These are phyloP conservation scores for Entosphenus tridentatus DNA, from an alignment of 2,113 vertebrate genomes.

Conservation along the genomic window DNA sequence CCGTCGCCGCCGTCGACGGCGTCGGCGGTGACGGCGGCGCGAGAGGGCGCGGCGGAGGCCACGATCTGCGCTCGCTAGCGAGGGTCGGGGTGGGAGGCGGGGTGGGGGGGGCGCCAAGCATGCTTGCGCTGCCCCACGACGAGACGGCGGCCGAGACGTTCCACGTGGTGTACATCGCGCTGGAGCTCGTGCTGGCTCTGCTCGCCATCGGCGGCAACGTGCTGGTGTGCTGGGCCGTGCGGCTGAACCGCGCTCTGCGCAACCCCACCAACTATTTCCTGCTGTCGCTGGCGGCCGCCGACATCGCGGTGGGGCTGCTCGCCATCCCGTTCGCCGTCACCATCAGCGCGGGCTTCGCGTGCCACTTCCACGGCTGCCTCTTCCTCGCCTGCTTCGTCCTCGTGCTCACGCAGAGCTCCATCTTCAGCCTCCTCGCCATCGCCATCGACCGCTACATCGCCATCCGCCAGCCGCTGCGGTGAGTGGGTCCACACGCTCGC, in stretches of 20 bases:
- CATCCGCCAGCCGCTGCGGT: conserved; percentile 79
- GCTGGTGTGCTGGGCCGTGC: conserved; percentile 86
- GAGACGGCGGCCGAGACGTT: too few relatives aligned
- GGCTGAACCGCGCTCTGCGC: conserved; percentile 72
- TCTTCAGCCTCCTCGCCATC: conserved; percentile 87
- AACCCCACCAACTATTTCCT: conserved; percentile 90
- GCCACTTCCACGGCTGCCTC: conserved; percentile 71
- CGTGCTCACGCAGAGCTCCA: conserved; percentile 83
- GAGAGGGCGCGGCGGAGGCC: too few relatives aligned
- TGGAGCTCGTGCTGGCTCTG: conserved; percentile 47
- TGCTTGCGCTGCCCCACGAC: too few relatives aligned
- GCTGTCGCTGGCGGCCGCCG: conserved; percentile 69
- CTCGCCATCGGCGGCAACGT: conserved; percentile 75
- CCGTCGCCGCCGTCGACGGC: too few relatives aligned
- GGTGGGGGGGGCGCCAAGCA: too few relatives aligned
- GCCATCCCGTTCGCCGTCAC: conserved; percentile 75
- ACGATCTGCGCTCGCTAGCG: too few relatives aligned
- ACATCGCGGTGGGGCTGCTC: conserved; percentile 74
- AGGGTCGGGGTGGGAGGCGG: too few relatives aligned
- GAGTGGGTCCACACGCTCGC: conserved; percentile 13
- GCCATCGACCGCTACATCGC: conserved; percentile 82
- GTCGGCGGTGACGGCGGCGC: too few relatives aligned
- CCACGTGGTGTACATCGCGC: too few relatives aligned
- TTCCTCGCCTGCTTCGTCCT: conserved; percentile 87
- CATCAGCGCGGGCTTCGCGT: conserved; percentile 83